These are phyloP conservation scores for Psittacula cyanocephala DNA, from an alignment of 2,113 vertebrate genomes.

Conservation along the genomic window DNA sequence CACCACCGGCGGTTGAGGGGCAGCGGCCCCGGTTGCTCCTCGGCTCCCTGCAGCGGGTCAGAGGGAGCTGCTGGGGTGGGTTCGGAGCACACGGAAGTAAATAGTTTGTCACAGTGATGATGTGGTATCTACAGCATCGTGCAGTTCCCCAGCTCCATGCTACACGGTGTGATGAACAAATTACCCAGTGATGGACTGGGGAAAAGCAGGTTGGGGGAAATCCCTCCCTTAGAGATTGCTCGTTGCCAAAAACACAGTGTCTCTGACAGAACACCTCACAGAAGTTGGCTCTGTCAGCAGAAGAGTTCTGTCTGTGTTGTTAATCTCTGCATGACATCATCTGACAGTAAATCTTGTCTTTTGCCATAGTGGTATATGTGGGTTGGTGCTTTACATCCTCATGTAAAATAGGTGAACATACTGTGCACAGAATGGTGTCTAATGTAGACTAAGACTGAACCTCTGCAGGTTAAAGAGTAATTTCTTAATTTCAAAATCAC, in stretches of 20 bases:
- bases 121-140: accelerated
- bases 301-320: neutral
- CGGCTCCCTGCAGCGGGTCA: neutral
- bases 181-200: neutral
- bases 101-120: accelerated
- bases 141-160: accelerated
- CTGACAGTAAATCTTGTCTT: neutral
- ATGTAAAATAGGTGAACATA: neutral
- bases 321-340: accelerated
- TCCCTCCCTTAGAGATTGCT: neutral
- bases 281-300: neutral
- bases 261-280: neutral
- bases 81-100: accelerated
- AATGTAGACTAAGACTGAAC: neutral
- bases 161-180: accelerated
- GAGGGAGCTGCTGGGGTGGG: neutral
- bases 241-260: accelerated
- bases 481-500: neutral
- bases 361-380: accelerated
- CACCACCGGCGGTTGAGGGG: neutral
- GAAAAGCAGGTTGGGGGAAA: neutral
- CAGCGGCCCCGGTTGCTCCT: neutral
- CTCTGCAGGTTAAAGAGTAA: neutral
- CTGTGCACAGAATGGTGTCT: accelerated
- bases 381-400: neutral